Evolutionary conservation across 2,888 invertebrate genomes (phyloP).

Genomic region (Panopea generosa): DNA sequence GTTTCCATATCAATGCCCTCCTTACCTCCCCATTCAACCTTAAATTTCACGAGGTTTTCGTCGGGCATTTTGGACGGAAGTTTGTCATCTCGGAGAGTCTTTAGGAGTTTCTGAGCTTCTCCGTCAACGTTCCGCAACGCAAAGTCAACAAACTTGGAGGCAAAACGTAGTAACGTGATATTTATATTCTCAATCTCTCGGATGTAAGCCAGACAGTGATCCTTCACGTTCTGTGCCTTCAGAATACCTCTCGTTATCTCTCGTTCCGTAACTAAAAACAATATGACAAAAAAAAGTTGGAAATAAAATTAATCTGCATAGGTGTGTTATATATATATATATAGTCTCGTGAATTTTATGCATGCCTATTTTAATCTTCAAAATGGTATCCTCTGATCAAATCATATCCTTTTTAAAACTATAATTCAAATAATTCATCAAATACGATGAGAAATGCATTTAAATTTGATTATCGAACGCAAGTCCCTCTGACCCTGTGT

Average conservation of each 20-base stretch:
- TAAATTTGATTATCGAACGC: no score
- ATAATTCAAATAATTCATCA: no score
- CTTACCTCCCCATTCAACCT: constrained; percentile 98
- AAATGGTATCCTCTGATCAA: no score
- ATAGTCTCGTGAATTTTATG: no score
- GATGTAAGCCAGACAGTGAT: constrained; percentile 96
- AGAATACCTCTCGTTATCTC: constrained; percentile 98
- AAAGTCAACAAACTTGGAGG: constrained; percentile 97
- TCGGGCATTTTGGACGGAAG: constrained; percentile 88
- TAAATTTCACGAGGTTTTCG: constrained; percentile 85
- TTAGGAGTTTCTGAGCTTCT: constrained; percentile 95
- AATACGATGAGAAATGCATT: no score
- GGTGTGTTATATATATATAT: no score
- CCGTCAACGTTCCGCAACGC: constrained; percentile 91
- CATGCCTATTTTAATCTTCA: no score
- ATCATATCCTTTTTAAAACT: no score
- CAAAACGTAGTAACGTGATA: constrained; percentile 92
- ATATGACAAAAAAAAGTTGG: constrained; percentile 35
- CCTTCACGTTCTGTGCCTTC: constrained; percentile 96
- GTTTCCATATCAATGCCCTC: constrained; percentile 95
- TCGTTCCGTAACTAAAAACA: constrained; percentile 97
- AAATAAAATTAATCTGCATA: no score
- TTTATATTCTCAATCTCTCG: constrained; percentile 99
- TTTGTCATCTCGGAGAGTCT: constrained; percentile 94
- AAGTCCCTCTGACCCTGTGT: no score